Percentiles rank a stretch among this genome's conserved stretches.
Evolutionary conservation across 2,113 vertebrate genomes (phyloP).

Genomic region (Malurus cyaneus): DNA sequence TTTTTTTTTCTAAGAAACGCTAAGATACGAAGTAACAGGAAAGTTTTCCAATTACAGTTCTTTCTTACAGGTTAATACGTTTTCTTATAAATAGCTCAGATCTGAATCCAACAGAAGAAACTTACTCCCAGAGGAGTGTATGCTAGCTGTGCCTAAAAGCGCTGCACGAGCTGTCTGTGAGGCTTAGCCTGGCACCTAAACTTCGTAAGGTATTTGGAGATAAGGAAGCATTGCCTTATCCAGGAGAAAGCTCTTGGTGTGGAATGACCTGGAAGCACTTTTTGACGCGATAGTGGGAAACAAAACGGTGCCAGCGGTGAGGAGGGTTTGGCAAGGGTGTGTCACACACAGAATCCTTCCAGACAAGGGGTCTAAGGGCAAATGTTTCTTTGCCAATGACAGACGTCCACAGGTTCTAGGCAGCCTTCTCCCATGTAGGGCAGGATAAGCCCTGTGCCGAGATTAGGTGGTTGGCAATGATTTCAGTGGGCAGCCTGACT

Average conservation of each 20-base stretch:
- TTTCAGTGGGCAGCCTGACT: constrained; percentile 41
- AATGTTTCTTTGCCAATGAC: not conserved
- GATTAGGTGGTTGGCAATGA: constrained; percentile 28
- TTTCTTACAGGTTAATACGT: constrained; percentile 6
- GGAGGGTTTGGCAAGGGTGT: not conserved
- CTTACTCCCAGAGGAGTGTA: not conserved
- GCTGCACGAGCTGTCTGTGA: not conserved
- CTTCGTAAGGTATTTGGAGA: not conserved
- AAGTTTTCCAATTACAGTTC: constrained; percentile 40
- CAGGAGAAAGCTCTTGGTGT: not conserved
- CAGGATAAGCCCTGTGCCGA: constrained; percentile 14
- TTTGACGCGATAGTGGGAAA: rapidly evolving
- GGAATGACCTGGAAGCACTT: not conserved
- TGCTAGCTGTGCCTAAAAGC: not conserved
- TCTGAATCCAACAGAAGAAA: constrained; percentile 14
- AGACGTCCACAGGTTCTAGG: not conserved
- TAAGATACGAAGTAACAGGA: not conserved
- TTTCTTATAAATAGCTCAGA: constrained; percentile 48
- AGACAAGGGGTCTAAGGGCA: not conserved
- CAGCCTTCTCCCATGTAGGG: not conserved
- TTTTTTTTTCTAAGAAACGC: constrained; percentile 51
- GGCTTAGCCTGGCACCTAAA: not conserved
- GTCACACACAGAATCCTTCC: not conserved
- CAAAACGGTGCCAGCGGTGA: not conserved
- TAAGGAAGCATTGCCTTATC: not conserved